Evolutionary conservation across 64 coral and sea anemone genomes (phyloP), one percentile per base, ranked within the genome.

Genomic region (Montipora efflorescens): DNA sequence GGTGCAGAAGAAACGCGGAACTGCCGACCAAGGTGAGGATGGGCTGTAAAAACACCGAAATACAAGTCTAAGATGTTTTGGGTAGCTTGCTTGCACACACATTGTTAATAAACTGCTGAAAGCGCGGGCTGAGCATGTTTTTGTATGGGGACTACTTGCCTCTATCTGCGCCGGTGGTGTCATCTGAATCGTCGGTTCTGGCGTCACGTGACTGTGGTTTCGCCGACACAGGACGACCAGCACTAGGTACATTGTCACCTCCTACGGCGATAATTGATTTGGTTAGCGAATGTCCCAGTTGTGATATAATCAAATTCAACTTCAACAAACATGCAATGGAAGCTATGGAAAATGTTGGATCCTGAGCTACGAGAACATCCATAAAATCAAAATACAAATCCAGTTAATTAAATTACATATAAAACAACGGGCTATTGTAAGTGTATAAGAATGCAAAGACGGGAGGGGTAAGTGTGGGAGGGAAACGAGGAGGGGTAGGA

Each of bases 1-100:
- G 87, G 52, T 51, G 87, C 87, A 22, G 87, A 89, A 8, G 87
- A 76, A 1, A 77, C 48, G 47, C 86, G 86, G 57, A 22, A 45
- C 19, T n/a, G n/a, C 11, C 51, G 87, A 64, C 36, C 72, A 64
- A 12, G 25, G 21, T 49, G 50, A 19, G 47, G 1, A 19, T 5
- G 16, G 46, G 43, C 71, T 89, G 13, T 1, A 89, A 77, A 76
- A 28, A 89, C n/a, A 15, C 2, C 21, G 16, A 73, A 50, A 12
- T 5, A 2, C 53, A 74, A 43, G 10, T n/a, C 15, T 9, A 20
- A 62, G 13, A 15, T 67, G 12, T 67, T 4, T 55, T 55, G 3
- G 5, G 52, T 55, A 67, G 62, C 16, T 67, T 4, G 16, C 2
- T 18, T 4, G 62, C 11, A 14, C 62, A 13, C 12, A n/a, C 62